Conservation (phyloP, 2,888 invertebrate genomes). For the Sisyra nigra region DNA sequence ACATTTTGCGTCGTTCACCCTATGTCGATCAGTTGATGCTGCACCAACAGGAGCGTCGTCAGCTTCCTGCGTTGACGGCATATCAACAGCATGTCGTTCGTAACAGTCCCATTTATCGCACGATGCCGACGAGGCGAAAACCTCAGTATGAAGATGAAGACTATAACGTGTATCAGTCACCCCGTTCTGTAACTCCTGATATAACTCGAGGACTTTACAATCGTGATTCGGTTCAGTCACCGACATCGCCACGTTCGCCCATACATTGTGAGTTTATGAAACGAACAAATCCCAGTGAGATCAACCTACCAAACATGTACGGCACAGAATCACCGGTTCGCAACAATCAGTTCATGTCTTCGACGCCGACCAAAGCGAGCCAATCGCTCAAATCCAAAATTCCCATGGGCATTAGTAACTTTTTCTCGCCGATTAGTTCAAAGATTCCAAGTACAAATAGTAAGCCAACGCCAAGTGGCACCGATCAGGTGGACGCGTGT, state of each 20-base stretch:
- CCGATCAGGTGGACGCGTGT: conserved; percentile 27
- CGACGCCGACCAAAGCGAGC: conserved; percentile 20
- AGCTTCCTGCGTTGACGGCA: not conserved
- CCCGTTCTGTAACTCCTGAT: conserved; percentile 33
- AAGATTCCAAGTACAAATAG: not conserved
- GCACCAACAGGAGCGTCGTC: conserved; percentile 20
- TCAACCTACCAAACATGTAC: no score
- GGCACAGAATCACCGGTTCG: conserved; percentile 1
- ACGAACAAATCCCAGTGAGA: no score
- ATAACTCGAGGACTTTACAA: conserved; percentile 26
- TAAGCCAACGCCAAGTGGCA: conserved; percentile 5
- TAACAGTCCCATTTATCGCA: conserved; percentile 20
- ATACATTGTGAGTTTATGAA: no score
- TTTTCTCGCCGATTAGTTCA: conserved; percentile 14
- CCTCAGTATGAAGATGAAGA: conserved; percentile 23
- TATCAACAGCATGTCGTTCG: conserved; percentile 13
- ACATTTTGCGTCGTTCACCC: not conserved
- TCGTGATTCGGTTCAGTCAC: not conserved
- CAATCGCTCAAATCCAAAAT: conserved; percentile 12
- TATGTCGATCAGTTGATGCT: not conserved
- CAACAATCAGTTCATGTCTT: conserved; percentile 20
- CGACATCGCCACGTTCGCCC: not conserved
- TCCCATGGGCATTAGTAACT: conserved; percentile 15
- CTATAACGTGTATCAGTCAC: conserved; percentile 15
- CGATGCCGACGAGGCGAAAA: conserved; percentile 28